These are phyloP conservation scores for Sphaerodactylus townsendi DNA, from an alignment of 2,113 vertebrate species.

Conservation along the genomic window DNA sequence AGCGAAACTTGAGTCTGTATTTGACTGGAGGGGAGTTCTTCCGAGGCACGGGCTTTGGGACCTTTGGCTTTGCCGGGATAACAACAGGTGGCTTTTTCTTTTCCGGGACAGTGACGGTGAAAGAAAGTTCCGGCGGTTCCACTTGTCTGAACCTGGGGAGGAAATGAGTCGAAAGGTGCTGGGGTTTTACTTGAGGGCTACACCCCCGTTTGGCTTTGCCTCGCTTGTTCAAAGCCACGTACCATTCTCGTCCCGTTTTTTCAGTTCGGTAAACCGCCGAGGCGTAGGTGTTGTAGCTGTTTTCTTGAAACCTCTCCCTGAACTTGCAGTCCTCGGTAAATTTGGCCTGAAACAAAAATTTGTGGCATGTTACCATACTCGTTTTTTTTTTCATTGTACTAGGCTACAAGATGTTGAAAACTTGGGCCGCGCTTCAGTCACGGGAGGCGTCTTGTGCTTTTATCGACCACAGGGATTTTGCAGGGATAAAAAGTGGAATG, in stretches of 20 bases:
- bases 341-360: constrained; percentile 67
- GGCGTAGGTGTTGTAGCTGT: constrained; percentile 97
- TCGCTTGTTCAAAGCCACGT: constrained; percentile 95
- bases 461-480: no score
- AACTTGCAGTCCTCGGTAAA: constrained; percentile 95
- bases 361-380: neutral
- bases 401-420: neutral
- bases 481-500: no score
- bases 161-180: constrained; percentile 95
- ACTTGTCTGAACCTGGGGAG: constrained; percentile 83
- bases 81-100: constrained; percentile 66
- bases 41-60: constrained; percentile 34
- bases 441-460: no score
- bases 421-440: no score
- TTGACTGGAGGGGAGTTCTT: constrained; percentile 75
- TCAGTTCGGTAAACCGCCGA: constrained; percentile 86
- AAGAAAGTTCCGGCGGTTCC: constrained; percentile 77
- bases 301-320: constrained; percentile 96
- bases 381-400: neutral
- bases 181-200: constrained; percentile 90
- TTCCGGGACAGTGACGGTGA: constrained; percentile 83
- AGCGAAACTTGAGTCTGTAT: constrained; percentile 95
- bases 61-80: constrained; percentile 64
- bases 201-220: constrained; percentile 95
- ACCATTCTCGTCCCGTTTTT: constrained; percentile 88